Base-by-base conservation (phyloP, 2,113 vertebrate species). In the Ascaphus truei region DNA sequence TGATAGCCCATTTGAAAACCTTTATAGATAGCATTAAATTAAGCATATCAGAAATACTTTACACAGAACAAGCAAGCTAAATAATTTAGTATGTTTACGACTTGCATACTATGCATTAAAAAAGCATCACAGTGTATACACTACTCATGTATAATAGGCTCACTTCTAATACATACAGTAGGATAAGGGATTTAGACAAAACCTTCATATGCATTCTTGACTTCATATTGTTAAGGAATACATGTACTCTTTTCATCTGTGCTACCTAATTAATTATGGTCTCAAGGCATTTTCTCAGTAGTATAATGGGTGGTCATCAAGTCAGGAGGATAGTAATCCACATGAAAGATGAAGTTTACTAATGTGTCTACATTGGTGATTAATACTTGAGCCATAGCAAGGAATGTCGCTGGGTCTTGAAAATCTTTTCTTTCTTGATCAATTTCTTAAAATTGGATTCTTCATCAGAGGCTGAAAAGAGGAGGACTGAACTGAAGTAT, bases 401-500 rank as follows among this genome's bases (percentile, higher is more conserved):
- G 84, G 85, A 89, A 81, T 81, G 84, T 88, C 74, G 84, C 84
- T 84, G 83, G 81, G 79, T 86, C 84, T 76, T 84, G 86, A 79
- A 80, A 79, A 89, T 89, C 85, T 81, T 89, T 93, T 91, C 84
- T 87, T 90, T 89, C 87, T 91, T 86, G 91, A 85, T 97, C 94
- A 98, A 92, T 96, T 95, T 92, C 95, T 94, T 92, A 96, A 93
- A 90, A 96, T 91, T 87, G 95, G 93, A 85, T 96, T 98, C 95
- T 94, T 97, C 93, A 94, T 93, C 91, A 96, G 90, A 91, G 94
- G 94, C 91, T 96, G 96, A 87, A 97, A 97, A 96, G 91, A 96
- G 92, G 95, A 97, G 91, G 95, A 95, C 91, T 94, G 77, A 86
- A 93, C 94, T 95, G 95, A 97, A 91, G 94, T 93, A 94, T 88